Conservation (phyloP, 2,888 invertebrate genomes). For the Salpingus planirostris region DNA sequence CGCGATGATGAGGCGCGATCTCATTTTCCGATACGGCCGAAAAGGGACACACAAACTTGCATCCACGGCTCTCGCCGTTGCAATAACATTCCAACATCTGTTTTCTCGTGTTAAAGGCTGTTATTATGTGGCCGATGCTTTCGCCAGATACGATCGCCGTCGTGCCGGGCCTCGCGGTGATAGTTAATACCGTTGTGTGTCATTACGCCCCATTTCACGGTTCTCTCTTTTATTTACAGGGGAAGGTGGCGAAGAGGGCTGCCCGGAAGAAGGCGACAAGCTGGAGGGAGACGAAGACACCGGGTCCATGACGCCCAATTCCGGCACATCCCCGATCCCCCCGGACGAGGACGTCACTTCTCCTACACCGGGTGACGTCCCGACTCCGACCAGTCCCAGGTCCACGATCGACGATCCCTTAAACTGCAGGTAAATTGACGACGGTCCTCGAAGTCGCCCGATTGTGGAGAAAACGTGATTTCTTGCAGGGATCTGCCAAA, state of each 20-base stretch:
- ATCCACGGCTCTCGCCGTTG: background rate
- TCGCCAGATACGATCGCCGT: too few species aligned
- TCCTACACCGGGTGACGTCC: slow-evolving; percentile 35
- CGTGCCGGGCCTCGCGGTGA: too few species aligned
- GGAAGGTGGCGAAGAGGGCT: slow-evolving; percentile 48
- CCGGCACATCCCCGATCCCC: slow-evolving; percentile 37
- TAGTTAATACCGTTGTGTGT: too few species aligned
- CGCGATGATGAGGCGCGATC: slow-evolving; percentile 17
- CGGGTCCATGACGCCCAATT: slow-evolving; percentile 41
- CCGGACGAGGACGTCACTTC: slow-evolving; percentile 36
- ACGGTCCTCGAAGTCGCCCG: too few species aligned
- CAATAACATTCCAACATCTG: background rate
- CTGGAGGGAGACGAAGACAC: slow-evolving; percentile 42
- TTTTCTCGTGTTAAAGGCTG: background rate
- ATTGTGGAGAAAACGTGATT: too few species aligned
- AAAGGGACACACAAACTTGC: background rate
- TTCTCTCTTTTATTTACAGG: slow-evolving; percentile 43
- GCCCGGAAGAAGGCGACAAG: slow-evolving; percentile 41
- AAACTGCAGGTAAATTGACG: slow-evolving; percentile 29
- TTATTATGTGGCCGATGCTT: background rate
- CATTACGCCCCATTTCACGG: too few species aligned
- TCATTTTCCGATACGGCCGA: slow-evolving; percentile 15
- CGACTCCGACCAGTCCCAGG: slow-evolving; percentile 35
- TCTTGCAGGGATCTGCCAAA: slow-evolving; percentile 65
- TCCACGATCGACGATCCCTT: slow-evolving; percentile 32